Evolutionary conservation across 2,797 vertebrate species (phyloP).

Genomic region (Sebastes baramenuke): DNA sequence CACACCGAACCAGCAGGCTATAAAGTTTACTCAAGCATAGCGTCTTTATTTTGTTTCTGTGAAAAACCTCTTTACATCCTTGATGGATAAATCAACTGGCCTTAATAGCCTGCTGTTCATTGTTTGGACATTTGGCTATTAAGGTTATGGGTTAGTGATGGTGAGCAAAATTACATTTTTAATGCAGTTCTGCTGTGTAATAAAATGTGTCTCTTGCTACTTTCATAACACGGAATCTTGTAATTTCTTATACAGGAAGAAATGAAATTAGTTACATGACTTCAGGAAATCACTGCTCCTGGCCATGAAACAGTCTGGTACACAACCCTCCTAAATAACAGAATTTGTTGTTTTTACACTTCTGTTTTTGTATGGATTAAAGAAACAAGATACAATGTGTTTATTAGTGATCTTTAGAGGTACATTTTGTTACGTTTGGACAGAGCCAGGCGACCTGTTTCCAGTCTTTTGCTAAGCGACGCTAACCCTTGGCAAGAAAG

Average conservation of each 20-base stretch:
- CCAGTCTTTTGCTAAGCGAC: neutral
- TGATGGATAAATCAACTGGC: constrained; percentile 26
- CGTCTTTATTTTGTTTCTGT: constrained; percentile 25
- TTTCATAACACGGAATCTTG: constrained; percentile 4
- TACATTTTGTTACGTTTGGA: neutral
- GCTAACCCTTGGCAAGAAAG: neutral
- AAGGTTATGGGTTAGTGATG: constrained; percentile 22
- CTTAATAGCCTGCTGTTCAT: constrained; percentile 14
- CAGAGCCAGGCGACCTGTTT: neutral
- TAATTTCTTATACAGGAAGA: neutral
- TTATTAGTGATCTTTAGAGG: neutral
- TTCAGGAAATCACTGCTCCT: neutral
- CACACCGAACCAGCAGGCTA: neutral
- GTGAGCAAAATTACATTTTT: constrained; percentile 16
- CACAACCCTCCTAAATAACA: accelerated
- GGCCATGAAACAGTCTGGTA: neutral
- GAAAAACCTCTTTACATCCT: constrained; percentile 14
- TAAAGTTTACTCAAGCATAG: constrained; percentile 25
- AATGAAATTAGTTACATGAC: neutral
- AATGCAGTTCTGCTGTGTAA: neutral
- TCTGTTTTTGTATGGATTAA: neutral
- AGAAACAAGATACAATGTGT: neutral
- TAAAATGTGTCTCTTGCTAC: neutral
- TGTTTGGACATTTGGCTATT: constrained; percentile 30
- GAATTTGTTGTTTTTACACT: neutral